These are phyloP conservation scores for Drosophila tanythrix DNA, from an alignment of 2,888 invertebrate genomes.

Conservation along the genomic window DNA sequence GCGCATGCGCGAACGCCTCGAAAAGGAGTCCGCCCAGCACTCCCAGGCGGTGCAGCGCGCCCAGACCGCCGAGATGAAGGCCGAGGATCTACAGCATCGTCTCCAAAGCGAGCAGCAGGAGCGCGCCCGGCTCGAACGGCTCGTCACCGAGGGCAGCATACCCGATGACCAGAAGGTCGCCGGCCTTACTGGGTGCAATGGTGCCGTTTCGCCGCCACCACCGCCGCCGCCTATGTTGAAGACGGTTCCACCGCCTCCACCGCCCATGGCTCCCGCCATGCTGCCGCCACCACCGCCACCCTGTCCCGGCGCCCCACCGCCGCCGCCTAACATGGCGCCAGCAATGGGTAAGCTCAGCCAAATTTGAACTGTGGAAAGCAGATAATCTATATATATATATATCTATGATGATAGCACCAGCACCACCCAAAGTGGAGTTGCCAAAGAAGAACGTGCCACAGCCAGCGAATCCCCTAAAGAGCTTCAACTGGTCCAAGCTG, in stretches of 20 bases:
- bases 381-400: not conserved
- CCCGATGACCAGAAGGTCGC: conserved; percentile 96
- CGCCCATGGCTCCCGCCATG: conserved; percentile 82
- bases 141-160: conserved; percentile 95
- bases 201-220: conserved; percentile 86
- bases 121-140: conserved; percentile 91
- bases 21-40: conserved; percentile 94
- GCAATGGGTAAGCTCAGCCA: conserved; percentile 79
- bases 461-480: conserved; percentile 96
- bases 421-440: conserved; percentile 87
- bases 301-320: conserved; percentile 85
- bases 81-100: conserved; percentile 88
- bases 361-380: not conserved
- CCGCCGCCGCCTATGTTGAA: conserved; percentile 81
- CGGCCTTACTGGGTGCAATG: conserved; percentile 86
- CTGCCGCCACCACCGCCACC: conserved; percentile 86
- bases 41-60: conserved; percentile 93
- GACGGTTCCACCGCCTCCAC: conserved; percentile 83
- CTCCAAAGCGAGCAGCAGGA: conserved; percentile 92
- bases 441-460: conserved; percentile 95
- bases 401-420: conserved; percentile 80
- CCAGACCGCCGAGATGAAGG: conserved; percentile 86
- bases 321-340: conserved; percentile 83
- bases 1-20: conserved; percentile 93
- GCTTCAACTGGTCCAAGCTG: conserved; percentile 98